Evolutionary conservation across 1,140 invertebrate species (phyloP).

Genomic region (Bombyx mandarina): DNA sequence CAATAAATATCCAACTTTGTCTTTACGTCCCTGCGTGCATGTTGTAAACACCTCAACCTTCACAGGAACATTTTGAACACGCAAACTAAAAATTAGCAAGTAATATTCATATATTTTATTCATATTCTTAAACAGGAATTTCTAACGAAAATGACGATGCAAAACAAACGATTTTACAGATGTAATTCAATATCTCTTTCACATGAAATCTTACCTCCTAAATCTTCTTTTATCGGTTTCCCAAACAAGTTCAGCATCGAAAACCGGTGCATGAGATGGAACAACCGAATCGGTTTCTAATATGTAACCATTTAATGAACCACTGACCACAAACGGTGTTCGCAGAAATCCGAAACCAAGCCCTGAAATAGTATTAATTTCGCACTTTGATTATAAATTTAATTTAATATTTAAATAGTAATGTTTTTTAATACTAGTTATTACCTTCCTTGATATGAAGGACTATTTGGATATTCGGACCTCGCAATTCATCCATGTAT

Average conservation of each 20-base stretch:
- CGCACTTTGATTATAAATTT: not conserved
- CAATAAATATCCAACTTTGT: slow-evolving; percentile 56
- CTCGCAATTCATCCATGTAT: slow-evolving; percentile 57
- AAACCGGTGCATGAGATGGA: slow-evolving; percentile 48
- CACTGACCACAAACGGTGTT: slow-evolving; percentile 49
- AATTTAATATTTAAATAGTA: not conserved
- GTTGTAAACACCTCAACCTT: slow-evolving; percentile 55
- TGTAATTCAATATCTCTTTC: not conserved
- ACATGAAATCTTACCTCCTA: slow-evolving; percentile 32
- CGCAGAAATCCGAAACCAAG: slow-evolving; percentile 59
- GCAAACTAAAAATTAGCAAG: slow-evolving; percentile 30
- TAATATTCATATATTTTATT: not conserved
- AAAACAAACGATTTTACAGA: not conserved
- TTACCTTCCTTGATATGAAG: slow-evolving; percentile 58
- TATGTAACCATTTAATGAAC: slow-evolving; percentile 61
- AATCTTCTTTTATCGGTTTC: slow-evolving; percentile 62
- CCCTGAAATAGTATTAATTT: slow-evolving; percentile 26
- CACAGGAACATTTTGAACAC: slow-evolving; percentile 58
- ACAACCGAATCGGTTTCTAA: slow-evolving; percentile 55
- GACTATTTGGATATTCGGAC: slow-evolving; percentile 58
- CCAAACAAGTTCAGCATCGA: slow-evolving; percentile 65
- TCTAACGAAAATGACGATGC: not conserved
- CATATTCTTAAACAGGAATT: not conserved
- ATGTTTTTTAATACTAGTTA: not conserved
- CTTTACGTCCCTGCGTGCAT: slow-evolving; percentile 45